Percentiles rank a stretch among this genome's conserved stretches.
Conservation (phyloP, 1,140 invertebrate species). For the Conus ventricosus region DNA sequence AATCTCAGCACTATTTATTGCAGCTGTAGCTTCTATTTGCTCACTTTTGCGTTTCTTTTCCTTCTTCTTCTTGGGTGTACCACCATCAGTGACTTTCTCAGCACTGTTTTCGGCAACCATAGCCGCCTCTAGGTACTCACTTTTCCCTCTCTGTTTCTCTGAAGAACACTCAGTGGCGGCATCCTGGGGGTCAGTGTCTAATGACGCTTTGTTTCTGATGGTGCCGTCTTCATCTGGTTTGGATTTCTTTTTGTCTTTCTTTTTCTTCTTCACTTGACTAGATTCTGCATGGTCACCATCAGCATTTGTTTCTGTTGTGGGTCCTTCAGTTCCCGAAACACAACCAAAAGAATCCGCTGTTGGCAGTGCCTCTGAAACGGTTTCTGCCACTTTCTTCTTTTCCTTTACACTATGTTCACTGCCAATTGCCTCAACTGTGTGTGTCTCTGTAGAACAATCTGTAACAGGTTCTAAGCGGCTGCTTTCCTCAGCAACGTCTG, state of each 20-base stretch:
- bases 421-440: neutral
- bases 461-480: neutral
- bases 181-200: neutral
- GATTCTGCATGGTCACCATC: neutral
- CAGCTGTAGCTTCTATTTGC: neutral
- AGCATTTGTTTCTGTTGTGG: neutral
- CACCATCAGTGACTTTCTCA: too few relatives aligned
- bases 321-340: too few relatives aligned
- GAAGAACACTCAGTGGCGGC: neutral
- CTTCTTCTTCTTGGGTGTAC: slow-evolving; percentile 2
- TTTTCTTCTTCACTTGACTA: neutral
- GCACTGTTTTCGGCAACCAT: too few relatives aligned
- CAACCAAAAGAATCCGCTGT: too few relatives aligned
- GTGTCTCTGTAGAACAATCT: neutral
- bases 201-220: too few relatives aligned
- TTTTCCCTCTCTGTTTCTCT: neutral
- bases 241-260: neutral
- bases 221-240: too few relatives aligned
- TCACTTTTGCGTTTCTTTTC: neutral
- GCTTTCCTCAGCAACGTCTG: neutral
- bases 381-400: neutral
- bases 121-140: neutral
- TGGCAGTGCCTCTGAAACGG: neutral
- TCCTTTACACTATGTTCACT: neutral
- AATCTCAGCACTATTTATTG: neutral